These are phyloP conservation scores for Drosophila subpulchrella DNA, from an alignment of 1,140 invertebrate species.

Conservation along the genomic window DNA sequence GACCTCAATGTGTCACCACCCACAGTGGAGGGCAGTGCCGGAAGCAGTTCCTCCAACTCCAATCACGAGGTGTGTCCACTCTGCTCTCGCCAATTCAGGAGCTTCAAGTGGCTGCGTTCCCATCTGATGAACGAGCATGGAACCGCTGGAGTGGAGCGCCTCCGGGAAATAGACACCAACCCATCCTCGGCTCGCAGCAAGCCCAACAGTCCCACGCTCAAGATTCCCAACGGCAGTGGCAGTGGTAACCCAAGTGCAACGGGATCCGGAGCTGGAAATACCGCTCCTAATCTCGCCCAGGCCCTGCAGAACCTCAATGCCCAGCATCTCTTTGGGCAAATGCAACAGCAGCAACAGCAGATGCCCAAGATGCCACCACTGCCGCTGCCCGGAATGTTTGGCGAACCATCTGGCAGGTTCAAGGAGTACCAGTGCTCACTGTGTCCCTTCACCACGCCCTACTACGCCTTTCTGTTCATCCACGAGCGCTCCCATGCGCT, in stretches of 20 bases:
- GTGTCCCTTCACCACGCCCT: conserved; percentile 94
- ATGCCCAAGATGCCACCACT: conserved; percentile 53
- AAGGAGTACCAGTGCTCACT: conserved; percentile 95
- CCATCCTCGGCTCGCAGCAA: conserved; percentile 48
- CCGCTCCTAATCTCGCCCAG: conserved; percentile 73
- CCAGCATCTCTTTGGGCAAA: conserved; percentile 79
- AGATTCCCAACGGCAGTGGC: conserved; percentile 86
- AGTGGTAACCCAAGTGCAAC: conserved; percentile 45
- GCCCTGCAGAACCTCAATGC: conserved; percentile 77
- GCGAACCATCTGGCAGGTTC: conserved; percentile 79
- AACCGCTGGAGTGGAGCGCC: conserved; percentile 89
- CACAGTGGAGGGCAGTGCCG: conserved; percentile 10
- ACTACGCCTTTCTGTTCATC: conserved; percentile 94
- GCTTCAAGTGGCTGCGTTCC: conserved; percentile 94
- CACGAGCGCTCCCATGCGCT: conserved; percentile 92
- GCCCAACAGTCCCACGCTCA: conserved; percentile 86
- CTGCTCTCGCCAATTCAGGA: conserved; percentile 94
- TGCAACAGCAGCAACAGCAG: conserved; percentile 71
- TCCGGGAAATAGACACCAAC: conserved; percentile 87
- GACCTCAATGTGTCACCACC: conserved; percentile 59
- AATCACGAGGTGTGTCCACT: conserved; percentile 93
- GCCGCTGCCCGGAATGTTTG: conserved; percentile 86
- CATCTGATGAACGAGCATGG: conserved; percentile 95
- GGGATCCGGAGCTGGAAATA: conserved; percentile 18
- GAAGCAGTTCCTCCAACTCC: conserved; percentile 85